phyloP scores from a whole-genome alignment of 2,113 vertebrate genomes.

The Sinocyclocheilus rhinocerous region DNA sequence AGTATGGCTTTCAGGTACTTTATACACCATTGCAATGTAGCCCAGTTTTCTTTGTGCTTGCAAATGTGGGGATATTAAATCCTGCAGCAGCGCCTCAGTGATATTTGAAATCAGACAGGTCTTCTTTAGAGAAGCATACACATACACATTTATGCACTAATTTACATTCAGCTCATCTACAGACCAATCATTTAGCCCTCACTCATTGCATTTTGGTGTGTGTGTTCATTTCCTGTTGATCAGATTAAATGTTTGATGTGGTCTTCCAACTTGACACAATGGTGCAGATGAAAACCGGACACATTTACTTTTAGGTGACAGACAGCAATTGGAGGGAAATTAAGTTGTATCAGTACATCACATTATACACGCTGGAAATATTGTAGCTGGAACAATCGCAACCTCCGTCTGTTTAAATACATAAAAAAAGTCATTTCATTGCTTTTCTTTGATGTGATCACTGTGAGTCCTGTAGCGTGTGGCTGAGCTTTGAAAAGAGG shows the following conservation, averaged over 20 bases:
- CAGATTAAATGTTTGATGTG: conserved; percentile 85
- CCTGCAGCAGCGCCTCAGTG: not conserved
- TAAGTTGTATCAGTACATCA: conserved; percentile 89
- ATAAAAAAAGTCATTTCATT: conserved; percentile 85
- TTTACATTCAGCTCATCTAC: conserved; percentile 77
- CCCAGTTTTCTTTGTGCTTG: conserved; percentile 7
- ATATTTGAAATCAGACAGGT: conserved; percentile 28
- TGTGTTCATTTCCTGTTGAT: conserved; percentile 86
- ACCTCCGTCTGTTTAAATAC: conserved; percentile 94
- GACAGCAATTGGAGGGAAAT: conserved; percentile 95
- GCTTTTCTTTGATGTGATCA: conserved; percentile 95
- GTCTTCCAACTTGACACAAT: conserved; percentile 83
- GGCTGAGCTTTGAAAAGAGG: conserved; percentile 83
- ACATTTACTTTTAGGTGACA: conserved; percentile 91
- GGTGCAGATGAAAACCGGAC: conserved; percentile 86
- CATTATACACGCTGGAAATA: conserved; percentile 90
- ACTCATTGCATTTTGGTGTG: conserved; percentile 75
- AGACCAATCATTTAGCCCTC: conserved; percentile 73
- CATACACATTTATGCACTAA: conserved; percentile 48
- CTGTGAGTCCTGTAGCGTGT: conserved; percentile 89
- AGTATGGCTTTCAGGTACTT: too few species aligned
- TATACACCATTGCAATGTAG: not conserved
- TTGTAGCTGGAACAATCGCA: conserved; percentile 95
- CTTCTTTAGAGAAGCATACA: conserved; percentile 54
- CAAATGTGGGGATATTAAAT: conserved; percentile 4